Evolutionary conservation across 2,888 invertebrate species (phyloP).

Genomic region (Lypha dubia): DNA sequence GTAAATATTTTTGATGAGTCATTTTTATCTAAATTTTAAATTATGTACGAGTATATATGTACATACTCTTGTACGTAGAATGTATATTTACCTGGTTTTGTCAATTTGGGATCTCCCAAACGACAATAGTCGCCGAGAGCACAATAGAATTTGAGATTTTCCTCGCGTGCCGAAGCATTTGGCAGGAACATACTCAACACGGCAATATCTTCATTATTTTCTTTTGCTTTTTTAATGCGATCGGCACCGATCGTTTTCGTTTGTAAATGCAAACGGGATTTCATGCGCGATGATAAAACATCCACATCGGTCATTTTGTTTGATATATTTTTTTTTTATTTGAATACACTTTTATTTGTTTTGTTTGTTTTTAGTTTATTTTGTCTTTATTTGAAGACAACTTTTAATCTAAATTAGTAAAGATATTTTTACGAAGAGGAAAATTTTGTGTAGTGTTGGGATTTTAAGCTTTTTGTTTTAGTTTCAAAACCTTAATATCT

Average conservation of each 20-base stretch:
- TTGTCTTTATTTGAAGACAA: not conserved
- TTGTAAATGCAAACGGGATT: conserved; percentile 88
- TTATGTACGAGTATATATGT: too few relatives aligned
- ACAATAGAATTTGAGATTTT: conserved; percentile 91
- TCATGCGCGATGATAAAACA: conserved; percentile 91
- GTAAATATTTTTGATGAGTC: not conserved
- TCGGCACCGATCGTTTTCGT: conserved; percentile 93
- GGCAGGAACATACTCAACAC: conserved; percentile 93
- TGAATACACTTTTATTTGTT: not conserved
- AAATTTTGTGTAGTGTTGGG: not conserved
- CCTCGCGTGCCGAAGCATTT: conserved; percentile 85
- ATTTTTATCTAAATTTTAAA: not conserved
- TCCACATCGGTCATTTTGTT: conserved; percentile 86
- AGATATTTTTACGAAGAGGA: too few relatives aligned
- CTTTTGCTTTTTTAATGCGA: conserved; percentile 90
- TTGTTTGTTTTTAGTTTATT: not conserved
- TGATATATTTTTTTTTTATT: conserved; percentile 4
- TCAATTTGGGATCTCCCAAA: conserved; percentile 90
- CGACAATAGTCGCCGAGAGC: conserved; percentile 89
- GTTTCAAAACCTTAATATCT: too few relatives aligned
- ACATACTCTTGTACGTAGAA: too few relatives aligned
- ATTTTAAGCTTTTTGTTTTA: not conserved
- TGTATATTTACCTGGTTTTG: conserved; percentile 92
- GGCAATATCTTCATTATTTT: conserved; percentile 94
- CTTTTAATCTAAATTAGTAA: not conserved